Percentiles rank a stretch among this genome's conserved stretches.
phyloP scores from a whole-genome alignment of 2,113 vertebrate species.

The Psettodes erumei region DNA sequence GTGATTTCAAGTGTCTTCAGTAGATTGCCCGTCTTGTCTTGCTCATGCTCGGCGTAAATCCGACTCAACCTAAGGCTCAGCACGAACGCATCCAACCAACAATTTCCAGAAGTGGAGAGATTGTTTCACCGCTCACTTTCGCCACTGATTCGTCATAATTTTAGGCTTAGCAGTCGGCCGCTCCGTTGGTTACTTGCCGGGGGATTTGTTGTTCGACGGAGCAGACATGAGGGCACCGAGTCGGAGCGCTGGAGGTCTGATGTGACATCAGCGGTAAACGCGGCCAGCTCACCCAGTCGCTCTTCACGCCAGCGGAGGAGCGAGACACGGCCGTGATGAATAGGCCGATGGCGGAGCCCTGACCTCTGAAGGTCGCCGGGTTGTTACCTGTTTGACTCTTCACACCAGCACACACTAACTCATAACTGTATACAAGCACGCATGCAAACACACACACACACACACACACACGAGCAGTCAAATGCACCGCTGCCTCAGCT shows the following conservation, averaged over 20 bases:
- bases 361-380: conserved; percentile 70
- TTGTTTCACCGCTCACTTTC: background rate
- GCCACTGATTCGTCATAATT: conserved; percentile 13
- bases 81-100: too few species aligned
- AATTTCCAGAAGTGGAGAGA: background rate
- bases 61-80: background rate
- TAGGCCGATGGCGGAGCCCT: conserved; percentile 51
- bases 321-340: conserved; percentile 62
- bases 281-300: conserved; percentile 30
- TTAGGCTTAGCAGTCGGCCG: conserved; percentile 2
- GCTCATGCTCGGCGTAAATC: background rate
- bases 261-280: conserved; percentile 46
- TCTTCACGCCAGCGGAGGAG: conserved; percentile 43
- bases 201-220: conserved; percentile 35
- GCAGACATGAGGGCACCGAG: conserved; percentile 37
- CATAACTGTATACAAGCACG: conserved; percentile 36
- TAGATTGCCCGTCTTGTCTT: background rate
- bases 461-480: conserved; percentile 40
- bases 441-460: conserved; percentile 33
- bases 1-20: background rate
- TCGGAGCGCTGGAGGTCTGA: conserved; percentile 48
- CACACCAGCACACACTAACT: conserved; percentile 47
- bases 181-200: conserved; percentile 31
- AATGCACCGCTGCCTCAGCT: conserved; percentile 50
- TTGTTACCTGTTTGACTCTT: conserved; percentile 65